A percentile compares a stretch with the other conserved stretches of the same genome.
Evolutionary conservation across 2,797 vertebrate species (phyloP).

Genomic region (Sebastes matsubarae): DNA sequence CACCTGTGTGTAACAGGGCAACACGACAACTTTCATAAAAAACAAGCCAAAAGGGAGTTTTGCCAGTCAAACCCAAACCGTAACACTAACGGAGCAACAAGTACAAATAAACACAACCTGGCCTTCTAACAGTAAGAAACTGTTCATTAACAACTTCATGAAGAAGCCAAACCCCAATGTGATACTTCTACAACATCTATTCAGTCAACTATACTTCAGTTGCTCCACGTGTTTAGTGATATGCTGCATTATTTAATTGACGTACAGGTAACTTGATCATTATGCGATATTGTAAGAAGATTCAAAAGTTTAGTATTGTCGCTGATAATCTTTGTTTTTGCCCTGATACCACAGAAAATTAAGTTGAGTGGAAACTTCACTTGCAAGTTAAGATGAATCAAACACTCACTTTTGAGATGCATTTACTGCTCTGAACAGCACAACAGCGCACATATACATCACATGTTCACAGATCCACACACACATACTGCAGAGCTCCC

Average conservation of each 20-base stretch:
- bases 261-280: neutral
- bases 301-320: neutral
- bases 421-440: neutral
- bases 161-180: neutral
- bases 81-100: slow-evolving; percentile 24
- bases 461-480: neutral
- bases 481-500: slow-evolving; percentile 22
- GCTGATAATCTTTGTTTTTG: neutral
- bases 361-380: neutral
- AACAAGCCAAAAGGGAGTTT: slow-evolving; percentile 25
- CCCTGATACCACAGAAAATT: too few species aligned
- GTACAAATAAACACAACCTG: slow-evolving; percentile 39
- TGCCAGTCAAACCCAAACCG: slow-evolving; percentile 24
- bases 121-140: slow-evolving; percentile 24
- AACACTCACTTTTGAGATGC: neutral
- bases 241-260: neutral
- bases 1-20: slow-evolving; percentile 65
- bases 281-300: neutral
- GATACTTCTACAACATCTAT: neutral
- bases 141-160: slow-evolving; percentile 48
- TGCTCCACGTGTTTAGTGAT: neutral
- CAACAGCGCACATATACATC: neutral
- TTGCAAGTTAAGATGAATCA: neutral
- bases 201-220: too few species aligned
- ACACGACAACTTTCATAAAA: slow-evolving; percentile 42